These are phyloP conservation scores for Lanius ludovicianus DNA, from an alignment of 2,113 vertebrate genomes.

Conservation along the genomic window DNA sequence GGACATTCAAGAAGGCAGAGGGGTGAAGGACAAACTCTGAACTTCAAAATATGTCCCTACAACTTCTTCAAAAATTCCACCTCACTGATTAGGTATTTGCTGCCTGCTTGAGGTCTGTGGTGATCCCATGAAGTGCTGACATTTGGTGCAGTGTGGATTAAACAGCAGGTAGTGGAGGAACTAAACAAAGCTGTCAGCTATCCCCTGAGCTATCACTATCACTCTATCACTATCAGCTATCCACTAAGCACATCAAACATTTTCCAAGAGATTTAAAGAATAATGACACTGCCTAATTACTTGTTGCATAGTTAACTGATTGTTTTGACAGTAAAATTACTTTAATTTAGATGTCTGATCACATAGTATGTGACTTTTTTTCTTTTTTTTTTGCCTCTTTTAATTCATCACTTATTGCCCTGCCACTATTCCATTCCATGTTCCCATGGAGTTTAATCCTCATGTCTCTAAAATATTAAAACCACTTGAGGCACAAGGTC, in stretches of 20 bases:
- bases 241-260: background rate
- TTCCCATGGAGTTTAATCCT: slow-evolving; percentile 47
- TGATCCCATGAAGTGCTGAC: background rate
- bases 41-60: background rate
- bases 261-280: background rate
- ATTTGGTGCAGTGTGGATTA: background rate
- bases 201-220: background rate
- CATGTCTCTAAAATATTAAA: slow-evolving; percentile 5
- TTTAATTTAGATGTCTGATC: background rate
- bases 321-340: background rate
- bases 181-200: background rate
- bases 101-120: background rate
- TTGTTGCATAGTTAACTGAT: background rate
- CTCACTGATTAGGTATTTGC: background rate
- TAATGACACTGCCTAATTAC: background rate
- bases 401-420: background rate
- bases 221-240: background rate
- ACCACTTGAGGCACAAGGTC: background rate
- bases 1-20: background rate
- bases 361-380: background rate
- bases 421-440: background rate
- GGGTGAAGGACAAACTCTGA: background rate
- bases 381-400: background rate
- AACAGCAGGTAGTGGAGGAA: background rate
- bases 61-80: background rate